Conservation (phyloP, 2,113 vertebrate genomes). For the Cryptomyrus ogoouensis region DNA sequence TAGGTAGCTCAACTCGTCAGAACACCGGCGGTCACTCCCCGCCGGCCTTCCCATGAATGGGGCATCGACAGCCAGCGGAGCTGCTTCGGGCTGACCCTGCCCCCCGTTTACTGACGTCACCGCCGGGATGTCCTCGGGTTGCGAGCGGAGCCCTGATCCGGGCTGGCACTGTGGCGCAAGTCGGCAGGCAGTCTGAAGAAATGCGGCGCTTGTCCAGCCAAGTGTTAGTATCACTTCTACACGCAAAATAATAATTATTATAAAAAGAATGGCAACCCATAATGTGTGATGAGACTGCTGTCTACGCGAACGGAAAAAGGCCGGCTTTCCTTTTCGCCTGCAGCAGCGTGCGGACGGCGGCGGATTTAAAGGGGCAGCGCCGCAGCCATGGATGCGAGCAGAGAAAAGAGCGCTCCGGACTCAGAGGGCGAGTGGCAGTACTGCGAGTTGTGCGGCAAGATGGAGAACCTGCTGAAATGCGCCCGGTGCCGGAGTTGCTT, state of each 20-base stretch:
- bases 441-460: conserved; percentile 90
- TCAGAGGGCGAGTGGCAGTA: conserved; percentile 66
- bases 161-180: background rate
- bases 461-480: conserved; percentile 89
- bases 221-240: background rate
- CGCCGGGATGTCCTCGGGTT: background rate
- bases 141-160: background rate
- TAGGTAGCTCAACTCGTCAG: too few relatives aligned
- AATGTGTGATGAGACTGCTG: background rate
- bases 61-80: background rate
- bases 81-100: background rate
- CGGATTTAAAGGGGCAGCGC: conserved; percentile 14
- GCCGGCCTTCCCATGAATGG: background rate
- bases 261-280: background rate
- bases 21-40: background rate
- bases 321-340: background rate
- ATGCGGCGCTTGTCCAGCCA: background rate
- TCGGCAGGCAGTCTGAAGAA: background rate
- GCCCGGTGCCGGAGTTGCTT: conserved; percentile 87
- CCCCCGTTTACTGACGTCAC: background rate
- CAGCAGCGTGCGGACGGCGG: conserved; percentile 14
- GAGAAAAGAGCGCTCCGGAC: conserved; percentile 6
- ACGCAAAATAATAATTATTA: background rate
- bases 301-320: background rate
- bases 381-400: background rate